Evolutionary conservation across 2,797 vertebrate genomes (phyloP).

Genomic region (Liasis olivaceus): DNA sequence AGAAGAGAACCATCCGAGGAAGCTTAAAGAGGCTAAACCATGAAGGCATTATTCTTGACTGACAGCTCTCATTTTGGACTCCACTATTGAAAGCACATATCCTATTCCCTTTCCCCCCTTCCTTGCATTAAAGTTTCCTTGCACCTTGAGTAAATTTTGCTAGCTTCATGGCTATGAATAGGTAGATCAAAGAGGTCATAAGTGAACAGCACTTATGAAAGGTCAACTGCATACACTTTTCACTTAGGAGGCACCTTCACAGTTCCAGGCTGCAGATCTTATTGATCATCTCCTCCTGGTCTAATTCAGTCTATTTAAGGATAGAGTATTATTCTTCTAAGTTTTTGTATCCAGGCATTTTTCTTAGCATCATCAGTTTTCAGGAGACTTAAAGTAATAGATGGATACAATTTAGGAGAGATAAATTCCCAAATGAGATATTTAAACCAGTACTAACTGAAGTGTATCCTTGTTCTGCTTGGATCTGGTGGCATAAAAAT

Average conservation of each 20-base stretch:
- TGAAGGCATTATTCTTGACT: conserved; percentile 49
- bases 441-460: conserved; percentile 16
- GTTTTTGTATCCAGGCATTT: conserved; percentile 31
- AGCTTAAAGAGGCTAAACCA: conserved; percentile 35
- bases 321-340: neutral
- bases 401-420: neutral
- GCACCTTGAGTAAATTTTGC: conserved; percentile 62
- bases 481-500: neutral
- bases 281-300: conserved; percentile 17
- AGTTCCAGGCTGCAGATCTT: conserved; percentile 37
- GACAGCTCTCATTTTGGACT: conserved; percentile 51
- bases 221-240: conserved; percentile 56
- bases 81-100: conserved; percentile 23
- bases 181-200: conserved; percentile 61
- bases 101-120: neutral
- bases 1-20: conserved; percentile 34
- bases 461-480: neutral
- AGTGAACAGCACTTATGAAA: conserved; percentile 42
- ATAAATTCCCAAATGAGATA: neutral
- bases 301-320: conserved; percentile 39
- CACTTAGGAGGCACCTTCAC: conserved; percentile 51
- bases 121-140: neutral
- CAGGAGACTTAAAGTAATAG: neutral
- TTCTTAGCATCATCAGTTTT: conserved; percentile 8
- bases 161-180: conserved; percentile 54